A percentile compares a stretch with the other conserved stretches of the same genome.
These are phyloP conservation scores for Gorsachius magnificus DNA, from an alignment of 2,797 vertebrate genomes.

Conservation along the genomic window DNA sequence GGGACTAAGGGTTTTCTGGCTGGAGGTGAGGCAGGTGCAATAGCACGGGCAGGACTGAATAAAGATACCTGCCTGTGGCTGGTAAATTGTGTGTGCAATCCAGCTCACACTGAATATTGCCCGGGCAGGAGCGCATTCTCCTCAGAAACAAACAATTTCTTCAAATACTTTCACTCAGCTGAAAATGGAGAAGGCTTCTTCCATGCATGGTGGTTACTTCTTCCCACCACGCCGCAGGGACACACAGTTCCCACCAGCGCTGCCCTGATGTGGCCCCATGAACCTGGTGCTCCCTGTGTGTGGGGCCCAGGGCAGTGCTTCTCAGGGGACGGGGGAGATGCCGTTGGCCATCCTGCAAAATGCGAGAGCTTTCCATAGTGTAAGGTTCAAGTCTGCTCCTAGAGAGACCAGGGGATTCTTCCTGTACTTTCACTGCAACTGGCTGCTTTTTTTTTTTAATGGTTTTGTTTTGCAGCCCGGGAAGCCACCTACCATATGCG, in stretches of 20 bases:
- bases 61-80: background rate
- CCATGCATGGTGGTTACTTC: background rate
- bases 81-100: background rate
- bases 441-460: background rate
- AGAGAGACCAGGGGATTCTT: background rate
- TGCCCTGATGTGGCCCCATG: background rate
- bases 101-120: accelerated
- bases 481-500: background rate
- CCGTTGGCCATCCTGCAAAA: background rate
- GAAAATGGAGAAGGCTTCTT: background rate
- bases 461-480: background rate
- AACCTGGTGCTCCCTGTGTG: background rate
- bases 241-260: background rate
- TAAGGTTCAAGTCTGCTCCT: background rate
- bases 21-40: background rate
- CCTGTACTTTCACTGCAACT: background rate
- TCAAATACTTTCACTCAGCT: background rate
- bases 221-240: accelerated
- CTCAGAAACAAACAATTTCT: background rate
- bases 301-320: background rate
- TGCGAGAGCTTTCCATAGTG: background rate
- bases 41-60: background rate
- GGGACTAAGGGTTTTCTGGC: background rate
- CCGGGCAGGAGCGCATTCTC: background rate
- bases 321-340: accelerated